These are phyloP conservation scores for Drosophila incognita DNA, from an alignment of 2,888 invertebrate genomes.

Conservation along the genomic window DNA sequence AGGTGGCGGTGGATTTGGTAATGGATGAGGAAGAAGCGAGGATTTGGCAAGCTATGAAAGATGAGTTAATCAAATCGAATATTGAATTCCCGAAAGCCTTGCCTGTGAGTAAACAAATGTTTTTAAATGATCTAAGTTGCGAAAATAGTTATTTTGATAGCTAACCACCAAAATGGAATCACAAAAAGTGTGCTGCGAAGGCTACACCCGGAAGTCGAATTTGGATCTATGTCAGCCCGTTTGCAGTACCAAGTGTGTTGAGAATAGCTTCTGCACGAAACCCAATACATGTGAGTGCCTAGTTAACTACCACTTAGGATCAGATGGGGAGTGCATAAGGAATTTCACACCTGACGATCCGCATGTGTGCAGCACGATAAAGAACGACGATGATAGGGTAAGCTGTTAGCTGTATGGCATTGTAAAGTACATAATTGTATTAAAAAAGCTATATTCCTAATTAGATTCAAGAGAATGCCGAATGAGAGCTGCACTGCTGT, in stretches of 20 bases:
- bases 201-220: slow-evolving; percentile 18
- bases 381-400: not conserved
- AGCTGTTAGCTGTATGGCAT: not conserved
- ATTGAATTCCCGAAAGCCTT: not conserved
- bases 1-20: slow-evolving; percentile 3
- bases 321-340: not conserved
- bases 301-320: slow-evolving; percentile 27
- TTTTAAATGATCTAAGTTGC: not conserved
- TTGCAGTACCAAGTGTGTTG: slow-evolving; percentile 64
- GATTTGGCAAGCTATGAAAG: not conserved
- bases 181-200: slow-evolving; percentile 33
- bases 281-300: slow-evolving; percentile 58
- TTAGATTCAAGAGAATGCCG: slow-evolving; percentile 1
- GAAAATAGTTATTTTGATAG: not conserved
- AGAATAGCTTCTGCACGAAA: slow-evolving; percentile 15
- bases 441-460: not conserved
- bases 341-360: slow-evolving; percentile 10
- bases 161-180: not conserved
- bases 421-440: not conserved
- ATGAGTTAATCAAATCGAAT: slow-evolving; percentile 4
- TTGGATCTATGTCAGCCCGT: slow-evolving; percentile 48
- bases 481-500: slow-evolving; percentile 24
- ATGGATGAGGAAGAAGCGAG: not conserved
- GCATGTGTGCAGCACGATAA: slow-evolving; percentile 19
- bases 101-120: not conserved